These are phyloP conservation scores for Ectobius pallidus DNA, from an alignment of 2,888 invertebrate genomes.

Conservation along the genomic window DNA sequence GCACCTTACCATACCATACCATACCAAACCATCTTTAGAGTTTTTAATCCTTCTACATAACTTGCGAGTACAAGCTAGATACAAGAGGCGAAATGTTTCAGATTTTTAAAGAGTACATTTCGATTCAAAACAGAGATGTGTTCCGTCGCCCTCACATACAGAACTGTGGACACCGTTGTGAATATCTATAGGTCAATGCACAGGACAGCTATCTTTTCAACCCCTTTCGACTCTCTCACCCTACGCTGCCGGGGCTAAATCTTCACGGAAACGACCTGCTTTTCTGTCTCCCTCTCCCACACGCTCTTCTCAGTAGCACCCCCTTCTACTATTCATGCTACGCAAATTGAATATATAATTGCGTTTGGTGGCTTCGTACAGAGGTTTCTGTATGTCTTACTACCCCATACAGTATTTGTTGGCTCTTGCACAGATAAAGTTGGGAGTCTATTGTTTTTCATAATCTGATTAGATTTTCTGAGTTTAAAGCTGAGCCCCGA, in stretches of 20 bases:
- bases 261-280: conserved; percentile 13
- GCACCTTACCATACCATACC: too few species aligned
- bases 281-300: background rate
- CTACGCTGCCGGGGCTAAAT: background rate
- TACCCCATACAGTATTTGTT: background rate
- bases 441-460: conserved; percentile 6
- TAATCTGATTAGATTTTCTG: conserved; percentile 11
- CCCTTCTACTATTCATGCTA: background rate
- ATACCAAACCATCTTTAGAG: too few species aligned
- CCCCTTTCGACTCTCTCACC: background rate
- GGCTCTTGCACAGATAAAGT: conserved; percentile 2
- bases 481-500: background rate
- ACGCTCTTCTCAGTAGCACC: background rate
- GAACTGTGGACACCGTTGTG: too few species aligned
- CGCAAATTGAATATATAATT: conserved; percentile 21
- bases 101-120: background rate
- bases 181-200: background rate
- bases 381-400: conserved; percentile 6
- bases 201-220: too few species aligned
- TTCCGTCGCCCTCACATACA: background rate
- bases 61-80: too few species aligned
- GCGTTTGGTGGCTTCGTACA: background rate
- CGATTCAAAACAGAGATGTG: background rate
- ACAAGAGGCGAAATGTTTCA: too few species aligned
- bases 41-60: too few species aligned